Percentiles rank a stretch among this genome's conserved stretches.
phyloP scores from a whole-genome alignment of 1,140 invertebrate genomes.

The Colletes gigas region DNA sequence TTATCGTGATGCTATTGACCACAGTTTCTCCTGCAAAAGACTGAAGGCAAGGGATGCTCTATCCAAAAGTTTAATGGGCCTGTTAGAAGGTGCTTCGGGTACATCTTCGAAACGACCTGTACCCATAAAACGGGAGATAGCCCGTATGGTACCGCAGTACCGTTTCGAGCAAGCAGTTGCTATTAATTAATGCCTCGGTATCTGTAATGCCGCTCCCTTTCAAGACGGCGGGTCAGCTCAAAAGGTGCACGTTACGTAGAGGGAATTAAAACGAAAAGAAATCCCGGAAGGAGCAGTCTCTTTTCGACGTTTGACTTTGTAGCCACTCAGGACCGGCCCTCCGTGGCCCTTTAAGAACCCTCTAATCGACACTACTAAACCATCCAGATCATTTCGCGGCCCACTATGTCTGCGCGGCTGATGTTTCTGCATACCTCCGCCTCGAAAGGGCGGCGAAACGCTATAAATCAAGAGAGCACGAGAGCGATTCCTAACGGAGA shows the following conservation, averaged over 20 bases:
- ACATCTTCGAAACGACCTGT: conserved; percentile 53
- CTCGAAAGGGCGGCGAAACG: conserved; percentile 31
- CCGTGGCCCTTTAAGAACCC: conserved; percentile 56
- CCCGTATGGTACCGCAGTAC: conserved; percentile 54
- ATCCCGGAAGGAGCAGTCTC: conserved; percentile 16
- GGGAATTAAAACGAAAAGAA: neutral
- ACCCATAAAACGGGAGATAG: conserved; percentile 60
- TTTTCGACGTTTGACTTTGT: conserved; percentile 61
- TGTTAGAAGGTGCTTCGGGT: conserved; percentile 31
- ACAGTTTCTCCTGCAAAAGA: neutral
- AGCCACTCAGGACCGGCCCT: conserved; percentile 53
- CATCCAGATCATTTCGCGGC: conserved; percentile 55
- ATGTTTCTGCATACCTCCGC: conserved; percentile 60
- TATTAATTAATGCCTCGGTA: conserved; percentile 67
- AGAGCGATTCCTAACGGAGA: neutral
- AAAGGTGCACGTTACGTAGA: neutral
- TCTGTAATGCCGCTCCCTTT: conserved; percentile 48
- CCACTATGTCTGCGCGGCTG: conserved; percentile 27
- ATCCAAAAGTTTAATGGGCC: conserved; percentile 40
- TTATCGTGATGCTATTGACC: too few species aligned
- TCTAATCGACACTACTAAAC: conserved; percentile 68
- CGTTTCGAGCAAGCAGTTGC: conserved; percentile 59
- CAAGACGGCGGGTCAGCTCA: conserved; percentile 30
- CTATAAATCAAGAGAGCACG: conserved; percentile 46
- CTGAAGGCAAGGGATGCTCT: neutral